These are phyloP conservation scores for Cephonodes hylas DNA, from an alignment of 2,888 invertebrate species.

Conservation along the genomic window DNA sequence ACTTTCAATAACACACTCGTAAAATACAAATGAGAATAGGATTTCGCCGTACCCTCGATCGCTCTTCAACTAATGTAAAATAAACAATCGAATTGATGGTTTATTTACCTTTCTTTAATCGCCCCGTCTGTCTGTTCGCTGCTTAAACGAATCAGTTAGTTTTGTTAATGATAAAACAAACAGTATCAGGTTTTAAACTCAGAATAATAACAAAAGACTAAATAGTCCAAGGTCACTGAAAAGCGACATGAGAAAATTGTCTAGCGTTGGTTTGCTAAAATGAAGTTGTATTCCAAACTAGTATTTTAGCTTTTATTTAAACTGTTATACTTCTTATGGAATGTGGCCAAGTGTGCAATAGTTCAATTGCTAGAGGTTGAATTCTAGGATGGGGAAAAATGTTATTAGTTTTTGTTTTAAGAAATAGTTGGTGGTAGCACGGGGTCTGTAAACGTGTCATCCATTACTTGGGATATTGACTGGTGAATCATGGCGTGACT, in stretches of 20 bases:
- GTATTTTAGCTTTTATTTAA: neutral
- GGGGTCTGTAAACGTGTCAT: no score
- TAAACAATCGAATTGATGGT: slow-evolving; percentile 19
- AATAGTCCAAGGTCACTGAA: neutral
- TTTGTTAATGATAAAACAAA: neutral
- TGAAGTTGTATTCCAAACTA: neutral
- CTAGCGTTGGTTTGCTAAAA: neutral
- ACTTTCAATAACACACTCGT: neutral
- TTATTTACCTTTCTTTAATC: slow-evolving; percentile 20
- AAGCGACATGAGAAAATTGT: neutral
- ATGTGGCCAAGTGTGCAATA: no score
- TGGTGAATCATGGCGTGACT: no score
- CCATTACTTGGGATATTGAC: no score
- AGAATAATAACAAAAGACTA: no score
- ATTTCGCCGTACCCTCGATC: neutral
- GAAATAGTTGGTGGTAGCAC: no score
- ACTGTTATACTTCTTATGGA: neutral
- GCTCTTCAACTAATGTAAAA: neutral
- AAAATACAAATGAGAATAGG: neutral
- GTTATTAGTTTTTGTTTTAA: no score
- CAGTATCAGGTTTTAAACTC: no score
- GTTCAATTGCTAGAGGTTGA: no score
- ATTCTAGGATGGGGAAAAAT: no score
- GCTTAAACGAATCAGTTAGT: slow-evolving; percentile 9
- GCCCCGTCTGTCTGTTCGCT: neutral